These are phyloP conservation scores for Timema podura DNA, from an alignment of 2,888 invertebrate genomes.

Conservation along the genomic window DNA sequence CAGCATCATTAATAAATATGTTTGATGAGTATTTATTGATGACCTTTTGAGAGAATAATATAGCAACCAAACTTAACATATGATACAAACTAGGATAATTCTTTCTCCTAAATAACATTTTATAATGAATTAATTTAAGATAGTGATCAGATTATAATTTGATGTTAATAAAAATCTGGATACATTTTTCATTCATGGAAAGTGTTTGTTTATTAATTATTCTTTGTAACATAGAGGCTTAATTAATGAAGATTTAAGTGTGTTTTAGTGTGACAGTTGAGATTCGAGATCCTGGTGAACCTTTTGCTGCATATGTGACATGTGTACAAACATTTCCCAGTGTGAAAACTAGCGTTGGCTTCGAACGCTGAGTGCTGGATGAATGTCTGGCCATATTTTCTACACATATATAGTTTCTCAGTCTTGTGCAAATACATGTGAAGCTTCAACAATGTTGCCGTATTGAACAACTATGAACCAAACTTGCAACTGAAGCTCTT, in stretches of 20 bases:
- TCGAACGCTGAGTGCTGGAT: constrained; percentile 51
- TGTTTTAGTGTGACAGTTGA: not conserved
- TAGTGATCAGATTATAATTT: no score
- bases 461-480: no score
- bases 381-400: constrained; percentile 49
- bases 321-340: constrained; percentile 37
- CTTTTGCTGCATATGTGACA: constrained; percentile 42
- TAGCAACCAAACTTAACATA: not conserved
- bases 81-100: not conserved
- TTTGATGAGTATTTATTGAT: not conserved
- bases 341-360: constrained; percentile 49
- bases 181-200: no score
- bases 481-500: no score
- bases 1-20: no score
- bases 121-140: no score
- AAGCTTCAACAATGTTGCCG: constrained; percentile 46
- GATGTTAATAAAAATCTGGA: no score
- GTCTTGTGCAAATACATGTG: constrained; percentile 54
- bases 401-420: constrained; percentile 49
- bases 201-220: not conserved
- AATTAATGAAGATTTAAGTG: not conserved
- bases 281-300: constrained; percentile 39
- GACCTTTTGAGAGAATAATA: not conserved
- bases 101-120: not conserved
- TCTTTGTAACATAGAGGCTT: not conserved